Evolutionary conservation across 2,797 vertebrate species (phyloP), one percentile per base, ranked within the genome.

Genomic region (Tarsius wallacei): DNA sequence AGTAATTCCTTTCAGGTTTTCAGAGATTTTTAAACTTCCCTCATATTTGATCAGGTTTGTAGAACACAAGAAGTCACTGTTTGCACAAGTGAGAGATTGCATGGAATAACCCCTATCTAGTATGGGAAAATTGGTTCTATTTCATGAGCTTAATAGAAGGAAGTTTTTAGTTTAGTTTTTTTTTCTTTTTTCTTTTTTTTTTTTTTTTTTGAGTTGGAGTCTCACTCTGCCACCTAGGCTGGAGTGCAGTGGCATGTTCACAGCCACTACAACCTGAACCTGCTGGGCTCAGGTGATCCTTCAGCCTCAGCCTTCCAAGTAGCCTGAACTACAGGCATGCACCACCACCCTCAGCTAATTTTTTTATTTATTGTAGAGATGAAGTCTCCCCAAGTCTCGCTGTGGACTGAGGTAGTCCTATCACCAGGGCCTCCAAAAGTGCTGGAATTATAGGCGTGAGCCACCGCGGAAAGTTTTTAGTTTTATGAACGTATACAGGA

Each of bases 81-180:
- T n/a, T n/a, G 47, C n/a, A 71, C 16, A 87, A 2, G 5, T 53
- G 19, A 71, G 61, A 55, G 19, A 31, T 88, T 96, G 8, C 51
- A 28, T 6, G 10, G 53, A 73, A 61, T 89, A 90, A 82, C 26
- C 11, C 42, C 53, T 59, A 22, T 77, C 33, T 66, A 42, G 36
- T n/a, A 47, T 31, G 70, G 16, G 47, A 77, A 92, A 87, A 53
- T 74, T 74, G 49, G 16, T 76, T 80, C 22, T 78, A 16, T 94
- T 90, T 94, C 71, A 57, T 90, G 61, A 91, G 42, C 49, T 95
- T 93, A 70, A 82, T 89, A 89, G 71, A 81, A 91, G 73, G 22
- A 21, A 33, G n/a, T 68, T 68, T 61, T 61, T 61, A 26, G 59
- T 61, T 61, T 61, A 11, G 59, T 61, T 33, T 16, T 68, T n/a